phyloP scores from a whole-genome alignment of 2,797 vertebrate species.

The Pitangus sulphuratus region DNA sequence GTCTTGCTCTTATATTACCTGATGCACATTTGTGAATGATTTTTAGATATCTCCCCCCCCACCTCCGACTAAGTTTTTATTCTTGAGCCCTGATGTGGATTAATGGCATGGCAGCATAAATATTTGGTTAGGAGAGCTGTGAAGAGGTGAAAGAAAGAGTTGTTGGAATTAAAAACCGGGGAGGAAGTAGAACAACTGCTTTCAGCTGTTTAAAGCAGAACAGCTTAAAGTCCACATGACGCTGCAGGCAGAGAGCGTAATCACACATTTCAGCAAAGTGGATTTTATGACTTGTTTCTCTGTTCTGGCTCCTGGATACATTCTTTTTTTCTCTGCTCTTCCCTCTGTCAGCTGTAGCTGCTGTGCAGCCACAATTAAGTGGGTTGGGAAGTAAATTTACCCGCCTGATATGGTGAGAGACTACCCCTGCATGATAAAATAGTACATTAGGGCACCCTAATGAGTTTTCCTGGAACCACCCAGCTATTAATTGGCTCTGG shows the following conservation, averaged over 20 bases:
- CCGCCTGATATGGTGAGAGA: background rate
- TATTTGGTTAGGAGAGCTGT: background rate
- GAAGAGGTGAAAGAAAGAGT: background rate
- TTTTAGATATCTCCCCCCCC: background rate
- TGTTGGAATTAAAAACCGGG: background rate
- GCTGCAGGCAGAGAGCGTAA: background rate
- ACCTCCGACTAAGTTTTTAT: background rate
- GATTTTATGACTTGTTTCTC: background rate
- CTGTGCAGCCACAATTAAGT: background rate
- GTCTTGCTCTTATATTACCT: background rate
- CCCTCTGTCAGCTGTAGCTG: background rate
- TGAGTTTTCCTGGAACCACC: background rate
- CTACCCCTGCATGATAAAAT: background rate
- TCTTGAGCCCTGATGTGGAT: background rate
- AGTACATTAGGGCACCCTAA: fast-evolving
- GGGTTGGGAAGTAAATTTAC: background rate
- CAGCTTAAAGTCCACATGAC: background rate
- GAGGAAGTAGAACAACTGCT: background rate
- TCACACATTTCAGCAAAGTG: background rate
- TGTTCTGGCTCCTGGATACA: background rate
- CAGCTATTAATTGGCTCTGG: background rate
- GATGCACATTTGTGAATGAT: background rate
- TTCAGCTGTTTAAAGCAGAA: background rate
- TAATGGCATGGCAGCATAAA: background rate
- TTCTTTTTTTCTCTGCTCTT: background rate